A percentile compares a stretch with the other conserved stretches of the same genome.
These are phyloP conservation scores for Bombus huntii DNA, from an alignment of 1,140 invertebrate genomes.

Conservation along the genomic window DNA sequence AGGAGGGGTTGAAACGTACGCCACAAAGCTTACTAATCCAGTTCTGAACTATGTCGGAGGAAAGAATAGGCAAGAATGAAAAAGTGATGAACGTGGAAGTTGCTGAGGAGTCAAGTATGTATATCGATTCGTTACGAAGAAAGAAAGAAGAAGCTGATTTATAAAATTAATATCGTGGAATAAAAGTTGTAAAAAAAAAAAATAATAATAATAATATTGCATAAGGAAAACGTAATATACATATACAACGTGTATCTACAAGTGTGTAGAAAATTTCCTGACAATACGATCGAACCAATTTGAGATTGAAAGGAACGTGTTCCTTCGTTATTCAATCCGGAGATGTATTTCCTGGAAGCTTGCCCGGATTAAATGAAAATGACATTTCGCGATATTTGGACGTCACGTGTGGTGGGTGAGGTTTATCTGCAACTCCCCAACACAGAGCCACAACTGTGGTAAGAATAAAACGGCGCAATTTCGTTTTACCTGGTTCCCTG, in stretches of 20 bases:
- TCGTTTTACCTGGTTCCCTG: neutral
- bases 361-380: constrained; percentile 50
- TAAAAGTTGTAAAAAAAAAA: neutral
- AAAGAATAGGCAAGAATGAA: neutral
- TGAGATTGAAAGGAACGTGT: too few relatives aligned
- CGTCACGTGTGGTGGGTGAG: neutral
- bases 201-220: neutral
- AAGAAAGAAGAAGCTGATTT: neutral
- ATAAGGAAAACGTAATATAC: neutral
- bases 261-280: neutral
- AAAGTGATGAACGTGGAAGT: neutral
- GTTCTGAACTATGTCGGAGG: neutral
- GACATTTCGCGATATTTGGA: constrained; percentile 26
- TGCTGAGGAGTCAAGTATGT: too few relatives aligned
- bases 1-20: neutral
- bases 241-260: neutral
- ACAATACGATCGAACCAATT: neutral
- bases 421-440: neutral
- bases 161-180: neutral
- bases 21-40: neutral
- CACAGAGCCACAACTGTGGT: too few relatives aligned
- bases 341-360: constrained; percentile 34
- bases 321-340: constrained; percentile 10
- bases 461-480: neutral
- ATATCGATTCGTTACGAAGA: neutral